Evolutionary conservation across 2,113 vertebrate genomes (phyloP).

Genomic region (Sapajus apella): DNA sequence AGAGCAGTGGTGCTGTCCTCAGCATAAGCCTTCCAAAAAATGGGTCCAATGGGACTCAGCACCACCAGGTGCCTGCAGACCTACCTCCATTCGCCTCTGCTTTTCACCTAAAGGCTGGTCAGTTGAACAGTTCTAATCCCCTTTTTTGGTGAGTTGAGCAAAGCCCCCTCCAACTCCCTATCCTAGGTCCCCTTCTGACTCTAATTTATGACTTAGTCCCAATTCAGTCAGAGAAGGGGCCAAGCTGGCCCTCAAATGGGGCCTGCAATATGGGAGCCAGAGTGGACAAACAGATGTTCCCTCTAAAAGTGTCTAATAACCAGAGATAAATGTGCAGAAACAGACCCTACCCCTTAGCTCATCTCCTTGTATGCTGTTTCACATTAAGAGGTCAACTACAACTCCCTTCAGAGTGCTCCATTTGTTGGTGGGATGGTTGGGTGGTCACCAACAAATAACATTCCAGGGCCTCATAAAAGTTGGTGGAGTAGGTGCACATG

Average conservation of each 20-base stretch:
- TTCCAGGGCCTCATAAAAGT: constrained; percentile 57
- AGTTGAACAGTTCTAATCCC: not conserved
- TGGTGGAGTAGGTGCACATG: constrained; percentile 9
- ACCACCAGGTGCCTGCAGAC: not conserved
- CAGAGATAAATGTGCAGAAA: constrained; percentile 72
- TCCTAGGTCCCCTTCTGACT: not conserved
- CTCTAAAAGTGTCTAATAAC: constrained; percentile 77
- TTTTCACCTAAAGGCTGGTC: not conserved
- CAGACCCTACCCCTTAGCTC: constrained; percentile 68
- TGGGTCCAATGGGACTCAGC: not conserved
- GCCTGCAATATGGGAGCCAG: constrained; percentile 49
- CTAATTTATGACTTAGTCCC: constrained; percentile 64
- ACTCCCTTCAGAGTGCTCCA: constrained; percentile 24
- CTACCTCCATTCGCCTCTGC: not conserved
- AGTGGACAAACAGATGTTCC: constrained; percentile 72
- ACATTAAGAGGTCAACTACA: constrained; percentile 62
- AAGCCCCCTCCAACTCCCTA: not conserved
- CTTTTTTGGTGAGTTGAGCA: not conserved
- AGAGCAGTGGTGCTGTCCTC: constrained; percentile 27
- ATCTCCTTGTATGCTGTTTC: constrained; percentile 57
- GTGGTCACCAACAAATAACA: constrained; percentile 60
- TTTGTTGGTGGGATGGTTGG: constrained; percentile 51
- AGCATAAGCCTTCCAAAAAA: constrained; percentile 15
- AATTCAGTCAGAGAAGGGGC: constrained; percentile 60
- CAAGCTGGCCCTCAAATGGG: constrained; percentile 31